Evolutionary conservation across 2,113 vertebrate genomes (phyloP), one percentile per base, ranked within the genome.

Genomic region (Neodon shergylaensis): DNA sequence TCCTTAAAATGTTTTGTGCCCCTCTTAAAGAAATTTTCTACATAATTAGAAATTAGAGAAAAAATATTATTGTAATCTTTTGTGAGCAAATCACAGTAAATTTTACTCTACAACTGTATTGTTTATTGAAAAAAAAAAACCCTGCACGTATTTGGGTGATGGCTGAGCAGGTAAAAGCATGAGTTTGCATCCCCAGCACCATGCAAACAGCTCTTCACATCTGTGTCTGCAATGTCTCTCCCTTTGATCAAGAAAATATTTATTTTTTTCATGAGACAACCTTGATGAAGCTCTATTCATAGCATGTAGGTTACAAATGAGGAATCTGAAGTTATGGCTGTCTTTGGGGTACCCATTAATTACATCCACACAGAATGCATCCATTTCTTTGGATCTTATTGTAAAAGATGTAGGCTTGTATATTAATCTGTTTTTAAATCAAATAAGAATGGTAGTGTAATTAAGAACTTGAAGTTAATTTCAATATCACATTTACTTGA

Each of bases 101-200:
- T 52, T 89, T 82, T 82, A 39, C 24, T 52, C 21, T 63, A 78
- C 4, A 28, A 1, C 91, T 76, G 2, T 58, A 49, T 88, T 52
- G 24, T 68, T 93, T 88, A 58, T 70, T 84, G 54, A 93, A 95
- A 90, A 54, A 47, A 47, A 49, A 87, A 47, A 68, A 68, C 12
- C 5, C 58, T 21, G 0, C 5, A 68, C 0, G 5, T 22, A 47
- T 3, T n/a, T 1, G 10, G 63, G 10, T 49, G 21, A 70, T n/a
- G 19, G 21, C 16, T 24, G 31, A 22, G 16, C 19, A 22, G 9
- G 5, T 14, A 52, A 70, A 49, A n/a, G 1, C 33, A 52, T 87
- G 21, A 52, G 11, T 52, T 70, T 70, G 21, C 11, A n/a, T n/a
- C 6, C 44, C 31, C 7, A 52, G 33, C 12, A 70, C 21, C 21